Evolutionary conservation across 2,797 vertebrate species (phyloP).

Genomic region (Phyllotis vaccarum): DNA sequence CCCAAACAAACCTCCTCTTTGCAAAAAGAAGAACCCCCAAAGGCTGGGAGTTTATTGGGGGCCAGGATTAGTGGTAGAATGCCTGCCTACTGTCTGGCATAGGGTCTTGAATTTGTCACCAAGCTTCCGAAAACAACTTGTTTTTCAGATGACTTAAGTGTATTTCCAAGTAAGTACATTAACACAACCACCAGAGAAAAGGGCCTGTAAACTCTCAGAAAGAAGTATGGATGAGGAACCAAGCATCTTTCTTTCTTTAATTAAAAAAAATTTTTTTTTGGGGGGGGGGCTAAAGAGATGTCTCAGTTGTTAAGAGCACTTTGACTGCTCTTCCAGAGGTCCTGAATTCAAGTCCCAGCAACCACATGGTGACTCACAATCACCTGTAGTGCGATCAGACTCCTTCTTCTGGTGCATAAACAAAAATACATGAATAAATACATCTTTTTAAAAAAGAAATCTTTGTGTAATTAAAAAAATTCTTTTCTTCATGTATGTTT

Average conservation of each 20-base stretch:
- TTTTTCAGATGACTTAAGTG: constrained; percentile 9
- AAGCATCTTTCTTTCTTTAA: not conserved
- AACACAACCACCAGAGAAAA: not conserved
- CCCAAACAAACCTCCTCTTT: not conserved
- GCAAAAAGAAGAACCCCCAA: not conserved
- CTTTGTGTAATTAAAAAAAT: no score
- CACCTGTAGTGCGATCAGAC: no score
- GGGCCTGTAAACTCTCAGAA: constrained; percentile 2
- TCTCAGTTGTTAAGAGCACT: no score
- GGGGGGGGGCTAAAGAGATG: no score
- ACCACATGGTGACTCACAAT: no score
- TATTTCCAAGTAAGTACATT: not conserved
- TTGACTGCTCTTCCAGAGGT: no score
- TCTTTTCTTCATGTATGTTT: not conserved
- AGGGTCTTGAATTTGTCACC: not conserved
- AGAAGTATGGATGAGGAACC: constrained; percentile 14
- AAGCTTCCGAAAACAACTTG: not conserved
- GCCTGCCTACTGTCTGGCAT: not conserved
- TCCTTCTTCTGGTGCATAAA: no score
- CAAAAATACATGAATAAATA: no score
- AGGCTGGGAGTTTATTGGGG: not conserved
- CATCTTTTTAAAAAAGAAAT: no score
- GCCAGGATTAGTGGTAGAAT: not conserved
- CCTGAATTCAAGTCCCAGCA: no score
- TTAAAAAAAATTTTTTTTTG: not conserved